Conservation (phyloP, 2,888 invertebrate species). For the Acutogordius australiensis region DNA sequence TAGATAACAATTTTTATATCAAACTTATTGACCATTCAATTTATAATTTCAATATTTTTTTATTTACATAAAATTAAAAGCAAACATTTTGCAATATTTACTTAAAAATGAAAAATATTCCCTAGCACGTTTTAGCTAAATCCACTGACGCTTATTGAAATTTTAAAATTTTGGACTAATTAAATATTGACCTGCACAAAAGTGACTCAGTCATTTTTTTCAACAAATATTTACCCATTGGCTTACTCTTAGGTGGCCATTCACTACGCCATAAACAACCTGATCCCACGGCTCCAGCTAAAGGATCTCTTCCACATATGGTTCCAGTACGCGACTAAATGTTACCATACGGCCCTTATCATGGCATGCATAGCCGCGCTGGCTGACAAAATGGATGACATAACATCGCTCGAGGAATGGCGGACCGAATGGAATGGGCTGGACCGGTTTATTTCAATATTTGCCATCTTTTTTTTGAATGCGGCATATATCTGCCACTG, state of each 20-base stretch:
- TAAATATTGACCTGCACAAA: too few species aligned
- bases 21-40: too few species aligned
- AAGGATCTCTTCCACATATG: conserved; percentile 26
- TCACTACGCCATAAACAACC: conserved; percentile 23
- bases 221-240: not conserved
- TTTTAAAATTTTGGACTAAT: too few species aligned
- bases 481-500: too few species aligned
- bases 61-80: too few species aligned
- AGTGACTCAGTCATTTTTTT: not conserved
- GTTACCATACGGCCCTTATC: conserved; percentile 19
- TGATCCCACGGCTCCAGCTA: conserved; percentile 22
- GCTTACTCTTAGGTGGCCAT: conserved; percentile 21
- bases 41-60: too few species aligned
- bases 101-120: too few species aligned
- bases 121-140: too few species aligned
- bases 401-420: conserved; percentile 23
- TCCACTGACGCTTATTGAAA: too few species aligned
- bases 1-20: too few species aligned
- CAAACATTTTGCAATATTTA: too few species aligned
- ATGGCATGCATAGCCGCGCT: conserved; percentile 18
- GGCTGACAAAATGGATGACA: conserved; percentile 20
- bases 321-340: conserved; percentile 26
- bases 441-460: conserved; percentile 19
- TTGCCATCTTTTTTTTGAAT: not conserved
- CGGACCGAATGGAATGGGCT: conserved; percentile 20